Evolutionary conservation across 2,888 invertebrate species (phyloP).

Genomic region (Scaeva pyrastri): DNA sequence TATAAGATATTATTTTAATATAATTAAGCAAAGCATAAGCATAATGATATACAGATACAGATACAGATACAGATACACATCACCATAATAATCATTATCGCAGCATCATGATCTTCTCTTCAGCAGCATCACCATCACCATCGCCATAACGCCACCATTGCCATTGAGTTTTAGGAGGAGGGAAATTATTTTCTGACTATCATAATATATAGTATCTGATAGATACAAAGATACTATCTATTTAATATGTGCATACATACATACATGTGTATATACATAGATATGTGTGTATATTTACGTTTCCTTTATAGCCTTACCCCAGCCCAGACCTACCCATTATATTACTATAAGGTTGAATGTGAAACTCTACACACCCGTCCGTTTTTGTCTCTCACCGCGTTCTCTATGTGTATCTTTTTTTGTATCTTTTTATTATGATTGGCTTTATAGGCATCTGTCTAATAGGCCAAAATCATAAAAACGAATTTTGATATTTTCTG

Average conservation of each 20-base stretch:
- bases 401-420: conserved; percentile 43
- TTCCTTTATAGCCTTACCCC: conserved; percentile 25
- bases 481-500: conserved; percentile 68
- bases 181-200: conserved; percentile 21
- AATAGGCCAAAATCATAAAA: conserved; percentile 72
- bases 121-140: neutral
- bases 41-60: conserved; percentile 30
- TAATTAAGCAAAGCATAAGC: conserved; percentile 46
- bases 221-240: conserved; percentile 16
- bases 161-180: neutral
- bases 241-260: neutral
- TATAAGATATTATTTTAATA: conserved; percentile 48
- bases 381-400: conserved; percentile 1
- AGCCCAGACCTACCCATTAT: neutral
- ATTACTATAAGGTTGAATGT: neutral
- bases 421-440: conserved; percentile 73
- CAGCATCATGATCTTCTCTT: conserved; percentile 22
- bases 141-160: neutral
- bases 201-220: conserved; percentile 9
- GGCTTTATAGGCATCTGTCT: conserved; percentile 73
- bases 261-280: too few relatives aligned
- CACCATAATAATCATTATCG: conserved; percentile 42
- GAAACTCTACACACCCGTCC: neutral
- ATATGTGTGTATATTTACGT: neutral
- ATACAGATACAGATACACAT: conserved; percentile 23